These are phyloP conservation scores for Phrynocephalus vlangalii DNA, from an alignment of 2,797 vertebrate species.

Conservation along the genomic window DNA sequence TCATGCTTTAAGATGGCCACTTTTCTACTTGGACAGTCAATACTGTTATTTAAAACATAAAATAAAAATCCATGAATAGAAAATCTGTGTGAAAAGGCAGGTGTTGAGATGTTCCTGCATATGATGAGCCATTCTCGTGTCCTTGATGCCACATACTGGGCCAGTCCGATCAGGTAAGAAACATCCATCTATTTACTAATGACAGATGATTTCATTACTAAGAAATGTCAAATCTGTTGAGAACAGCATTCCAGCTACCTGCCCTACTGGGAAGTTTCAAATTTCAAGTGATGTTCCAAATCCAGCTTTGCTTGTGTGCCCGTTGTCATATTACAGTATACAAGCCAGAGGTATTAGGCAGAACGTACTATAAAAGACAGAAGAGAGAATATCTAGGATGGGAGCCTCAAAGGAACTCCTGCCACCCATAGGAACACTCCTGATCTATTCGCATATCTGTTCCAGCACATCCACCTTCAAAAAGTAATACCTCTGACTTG, in stretches of 20 bases:
- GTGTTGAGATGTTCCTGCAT: not conserved
- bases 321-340: not conserved
- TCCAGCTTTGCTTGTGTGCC: too few relatives aligned
- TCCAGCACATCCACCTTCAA: not conserved
- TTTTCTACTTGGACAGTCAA: not conserved
- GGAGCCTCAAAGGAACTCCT: not conserved
- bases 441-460: not conserved
- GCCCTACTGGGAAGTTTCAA: not conserved
- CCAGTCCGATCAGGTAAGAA: not conserved
- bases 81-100: not conserved
- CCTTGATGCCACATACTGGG: not conserved
- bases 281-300: not conserved
- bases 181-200: not conserved
- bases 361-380: not conserved
- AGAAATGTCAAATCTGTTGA: slow-evolving; percentile 7
- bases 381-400: not conserved
- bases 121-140: not conserved
- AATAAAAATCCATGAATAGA: not conserved
- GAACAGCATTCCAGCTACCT: not conserved
- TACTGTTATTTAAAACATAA: not conserved
- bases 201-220: not conserved
- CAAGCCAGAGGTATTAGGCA: not conserved
- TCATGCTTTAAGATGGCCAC: not conserved
- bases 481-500: slow-evolving; percentile 3
- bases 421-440: not conserved